These are phyloP conservation scores for Botia kubotai DNA, from an alignment of 2,797 vertebrate genomes.

Conservation along the genomic window DNA sequence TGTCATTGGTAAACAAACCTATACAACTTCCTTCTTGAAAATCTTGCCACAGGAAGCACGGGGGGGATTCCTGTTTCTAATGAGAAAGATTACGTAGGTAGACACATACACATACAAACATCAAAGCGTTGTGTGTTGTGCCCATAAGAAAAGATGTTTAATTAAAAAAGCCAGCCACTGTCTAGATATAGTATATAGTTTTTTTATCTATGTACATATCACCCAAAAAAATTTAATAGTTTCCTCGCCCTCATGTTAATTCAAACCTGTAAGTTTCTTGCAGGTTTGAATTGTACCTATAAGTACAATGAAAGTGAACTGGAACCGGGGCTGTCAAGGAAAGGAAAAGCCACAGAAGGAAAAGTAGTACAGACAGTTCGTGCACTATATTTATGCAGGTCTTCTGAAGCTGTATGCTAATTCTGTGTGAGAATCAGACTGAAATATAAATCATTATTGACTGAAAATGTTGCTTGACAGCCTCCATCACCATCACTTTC, in stretches of 20 bases:
- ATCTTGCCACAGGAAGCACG: constrained; percentile 36
- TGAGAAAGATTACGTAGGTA: constrained; percentile 25
- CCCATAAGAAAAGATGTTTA: constrained; percentile 1
- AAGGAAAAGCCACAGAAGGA: too few relatives aligned
- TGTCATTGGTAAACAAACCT: constrained; percentile 45
- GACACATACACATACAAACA: constrained; percentile 1
- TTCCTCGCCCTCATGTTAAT: background rate
- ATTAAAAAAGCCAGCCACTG: background rate
- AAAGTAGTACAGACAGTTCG: too few relatives aligned
- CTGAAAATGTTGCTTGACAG: background rate
- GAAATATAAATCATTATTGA: background rate
- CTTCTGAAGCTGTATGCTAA: too few relatives aligned
- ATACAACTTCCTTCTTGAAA: constrained; percentile 36
- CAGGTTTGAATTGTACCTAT: too few relatives aligned
- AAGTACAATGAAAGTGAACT: too few relatives aligned
- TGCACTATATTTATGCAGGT: too few relatives aligned
- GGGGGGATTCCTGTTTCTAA: constrained; percentile 26
- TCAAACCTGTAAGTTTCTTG: background rate
- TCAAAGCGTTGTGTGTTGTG: background rate
- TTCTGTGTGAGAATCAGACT: too few relatives aligned
- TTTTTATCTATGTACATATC: background rate
- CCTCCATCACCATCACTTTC: too few relatives aligned
- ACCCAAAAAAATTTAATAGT: too few relatives aligned
- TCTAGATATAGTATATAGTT: constrained; percentile 7
- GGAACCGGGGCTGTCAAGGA: too few relatives aligned